Evolutionary conservation across 2,797 vertebrate genomes (phyloP), one percentile per base, ranked within the genome.

Genomic region (Sebastes melanostomus): DNA sequence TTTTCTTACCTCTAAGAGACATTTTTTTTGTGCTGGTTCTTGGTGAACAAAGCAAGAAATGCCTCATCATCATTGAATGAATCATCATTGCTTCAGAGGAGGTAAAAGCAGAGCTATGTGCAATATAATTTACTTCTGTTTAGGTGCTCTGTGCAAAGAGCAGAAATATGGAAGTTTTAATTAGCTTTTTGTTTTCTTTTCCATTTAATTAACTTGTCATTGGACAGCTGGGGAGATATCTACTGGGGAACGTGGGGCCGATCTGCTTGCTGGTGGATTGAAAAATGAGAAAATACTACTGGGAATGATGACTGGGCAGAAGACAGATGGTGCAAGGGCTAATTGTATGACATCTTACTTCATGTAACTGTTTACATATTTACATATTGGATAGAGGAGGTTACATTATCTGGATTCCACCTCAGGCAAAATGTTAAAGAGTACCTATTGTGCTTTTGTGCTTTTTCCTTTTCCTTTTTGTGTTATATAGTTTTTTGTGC

Each of bases 171-270:
- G 16, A 79, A 59, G 66, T 87, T 88, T 90, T 80, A 85, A 91
- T 88, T 84, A 63, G 76, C 25, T 82, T 80, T 84, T 76, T 69
- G 30, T 78, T 84, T 88, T 78, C 20, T 69, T 90, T 85, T 85
- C 36, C 20, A 34, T 88, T 85, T 91, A 93, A 92, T 93, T 88
- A 89, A 91, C 84, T 94, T 93, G 91, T 95, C 89, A 92, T 81
- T 93, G 93, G 95, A 96, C 80, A 91, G 86, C 77, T 29, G 69
- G 79, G 84, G 74, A 81, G 85, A 82, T 9, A 0, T 91, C 90
- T 91, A 75, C 72, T 69, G 82, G 86, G 93, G 85, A 83, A 86
- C 72, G 50, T 77, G 77, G 81, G 85, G 80, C 88, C 56, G 55
- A 63, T 81, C 90, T 86, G 84, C 85, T 72, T 38, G 81, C 80